Conservation (phyloP, 2,113 vertebrate genomes). For the Pelecanoides urinatrix region DNA sequence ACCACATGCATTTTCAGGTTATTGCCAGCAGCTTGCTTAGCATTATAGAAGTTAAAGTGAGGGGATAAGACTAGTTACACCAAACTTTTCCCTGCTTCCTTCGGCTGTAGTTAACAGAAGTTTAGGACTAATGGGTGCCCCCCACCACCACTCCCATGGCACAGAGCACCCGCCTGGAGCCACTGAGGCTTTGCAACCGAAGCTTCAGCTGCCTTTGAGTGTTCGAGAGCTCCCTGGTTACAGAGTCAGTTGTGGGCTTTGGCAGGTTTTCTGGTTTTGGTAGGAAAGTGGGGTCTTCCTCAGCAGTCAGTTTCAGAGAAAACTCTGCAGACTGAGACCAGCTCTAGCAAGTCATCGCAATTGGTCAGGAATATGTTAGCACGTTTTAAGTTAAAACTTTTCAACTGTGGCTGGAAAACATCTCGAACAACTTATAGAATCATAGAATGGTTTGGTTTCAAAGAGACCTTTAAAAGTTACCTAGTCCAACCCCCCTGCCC, state of each 20-base stretch:
- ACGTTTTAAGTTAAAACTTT: background rate
- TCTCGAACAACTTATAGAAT: fast-evolving
- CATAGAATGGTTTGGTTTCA: background rate
- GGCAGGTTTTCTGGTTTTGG: background rate
- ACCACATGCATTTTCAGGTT: background rate
- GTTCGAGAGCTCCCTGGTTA: background rate
- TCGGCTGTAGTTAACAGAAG: fast-evolving
- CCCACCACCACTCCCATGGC: fast-evolving
- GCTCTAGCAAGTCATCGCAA: background rate
- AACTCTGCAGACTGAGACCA: background rate
- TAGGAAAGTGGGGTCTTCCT: background rate
- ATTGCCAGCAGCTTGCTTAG: background rate
- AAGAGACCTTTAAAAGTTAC: background rate
- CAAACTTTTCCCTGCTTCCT: fast-evolving
- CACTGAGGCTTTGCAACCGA: fast-evolving
- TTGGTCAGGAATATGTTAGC: background rate
- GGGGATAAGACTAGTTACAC: background rate
- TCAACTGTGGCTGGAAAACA: background rate
- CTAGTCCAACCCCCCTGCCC: background rate
- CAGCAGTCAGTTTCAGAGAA: background rate
- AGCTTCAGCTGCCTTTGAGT: background rate
- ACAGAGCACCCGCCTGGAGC: fast-evolving
- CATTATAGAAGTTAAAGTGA: background rate
- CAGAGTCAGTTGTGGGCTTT: fast-evolving
- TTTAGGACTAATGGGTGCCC: fast-evolving